Conservation (phyloP, 2,888 invertebrate genomes). For the Heliconius ismenius region DNA sequence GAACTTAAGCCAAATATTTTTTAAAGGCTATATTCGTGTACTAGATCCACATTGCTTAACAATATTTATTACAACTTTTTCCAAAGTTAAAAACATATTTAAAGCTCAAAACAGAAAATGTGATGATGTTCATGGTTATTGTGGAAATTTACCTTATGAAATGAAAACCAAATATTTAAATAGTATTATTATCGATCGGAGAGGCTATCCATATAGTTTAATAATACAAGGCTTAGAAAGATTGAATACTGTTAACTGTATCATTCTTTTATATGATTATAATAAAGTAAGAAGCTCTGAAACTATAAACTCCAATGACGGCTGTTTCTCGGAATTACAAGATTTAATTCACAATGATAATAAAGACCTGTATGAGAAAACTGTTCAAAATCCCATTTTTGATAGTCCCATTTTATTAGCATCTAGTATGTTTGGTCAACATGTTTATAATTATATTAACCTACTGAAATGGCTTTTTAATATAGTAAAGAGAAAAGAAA, state of each 20-base stretch:
- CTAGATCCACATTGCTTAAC: conserved; percentile 49
- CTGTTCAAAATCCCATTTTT: conserved; percentile 42
- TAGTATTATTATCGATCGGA: conserved; percentile 50
- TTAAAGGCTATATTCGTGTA: conserved; percentile 56
- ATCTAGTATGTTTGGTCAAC: conserved; percentile 70
- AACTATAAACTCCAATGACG: conserved; percentile 54
- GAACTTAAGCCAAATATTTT: conserved; percentile 52
- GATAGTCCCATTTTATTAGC: conserved; percentile 58
- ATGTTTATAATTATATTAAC: conserved; percentile 63
- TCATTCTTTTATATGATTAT: conserved; percentile 67
- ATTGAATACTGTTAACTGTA: conserved; percentile 50
- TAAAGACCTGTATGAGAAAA: conserved; percentile 37
- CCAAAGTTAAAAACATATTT: conserved; percentile 44
- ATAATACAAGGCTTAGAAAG: conserved; percentile 53
- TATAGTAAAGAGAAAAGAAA: conserved; percentile 57
- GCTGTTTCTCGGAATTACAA: conserved; percentile 61
- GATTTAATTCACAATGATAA: conserved; percentile 54
- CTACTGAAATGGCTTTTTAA: conserved; percentile 61
- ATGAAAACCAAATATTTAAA: conserved; percentile 44
- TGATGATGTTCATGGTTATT: conserved; percentile 58
- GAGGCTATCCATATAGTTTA: conserved; percentile 48
- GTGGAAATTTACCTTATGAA: conserved; percentile 44
- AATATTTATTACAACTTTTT: conserved; percentile 60
- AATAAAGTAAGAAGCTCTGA: conserved; percentile 64
- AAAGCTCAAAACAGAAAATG: conserved; percentile 39